Evolutionary conservation across 2,888 invertebrate genomes (phyloP), one percentile per base, ranked within the genome.

Genomic region (Clunio marinus): DNA sequence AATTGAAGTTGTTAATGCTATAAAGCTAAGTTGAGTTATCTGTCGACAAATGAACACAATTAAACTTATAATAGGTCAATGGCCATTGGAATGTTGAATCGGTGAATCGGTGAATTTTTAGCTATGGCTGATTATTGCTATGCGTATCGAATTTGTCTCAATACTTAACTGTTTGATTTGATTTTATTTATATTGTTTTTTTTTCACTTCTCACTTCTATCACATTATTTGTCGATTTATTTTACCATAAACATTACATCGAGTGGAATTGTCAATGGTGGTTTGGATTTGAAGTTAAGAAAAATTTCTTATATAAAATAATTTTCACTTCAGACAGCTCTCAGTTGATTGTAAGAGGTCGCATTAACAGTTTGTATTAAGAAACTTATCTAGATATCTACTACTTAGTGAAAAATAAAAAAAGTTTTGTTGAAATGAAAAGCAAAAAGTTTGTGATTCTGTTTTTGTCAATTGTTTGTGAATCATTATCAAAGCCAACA

Each of bases 191-290:
- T 32, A 7, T 32, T 17, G 51, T 17, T 57, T 57, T 57, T 57
- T 27, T 17, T 51, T 51, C 17, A 17, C 22, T 10, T 57, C 27
- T 57, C 27, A n/a, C n/a, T n/a, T n/a, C n/a, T n/a, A n/a, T n/a
- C n/a, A n/a, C n/a, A 57, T 57, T 57, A 51, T 51, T 51, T 51
- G 22, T 22, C 51, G 51, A 51, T n/a, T n/a, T n/a, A n/a, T n/a
- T n/a, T n/a, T n/a, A n/a, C 22, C 22, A 22, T 20, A 22, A 7
- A 22, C 20, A 41, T 41, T 41, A 41, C 41, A 41, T 41, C n/a
- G n/a, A 10, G n/a, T 15, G 15, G 22, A 51, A 51, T 51, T 51
- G 51, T 51, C 51, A 51, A 51, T 51, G 51, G 51, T 51, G 51
- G 51, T 51, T 51, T 17, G 3, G 51, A 41, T n/a, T 41, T 22